Evolutionary conservation across 2,888 invertebrate species (phyloP).

Genomic region (Penaeus monodon): DNA sequence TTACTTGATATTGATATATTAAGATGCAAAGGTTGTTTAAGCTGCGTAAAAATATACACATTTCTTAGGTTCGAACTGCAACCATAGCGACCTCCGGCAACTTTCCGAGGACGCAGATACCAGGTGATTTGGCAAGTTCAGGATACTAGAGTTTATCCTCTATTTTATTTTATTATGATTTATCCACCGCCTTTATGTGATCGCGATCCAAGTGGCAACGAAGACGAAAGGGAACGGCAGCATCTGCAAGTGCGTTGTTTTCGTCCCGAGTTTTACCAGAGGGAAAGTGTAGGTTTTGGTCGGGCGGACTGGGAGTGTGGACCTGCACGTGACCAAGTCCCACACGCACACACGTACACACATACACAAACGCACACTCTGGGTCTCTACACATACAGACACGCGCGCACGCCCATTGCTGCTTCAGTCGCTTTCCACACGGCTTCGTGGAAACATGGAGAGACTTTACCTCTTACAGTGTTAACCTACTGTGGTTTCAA

Average conservation of each 20-base stretch:
- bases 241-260: too few relatives aligned
- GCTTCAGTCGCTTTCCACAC: constrained; percentile 27
- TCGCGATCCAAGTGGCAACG: too few relatives aligned
- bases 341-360: constrained; percentile 25
- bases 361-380: constrained; percentile 41
- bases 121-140: constrained; percentile 18
- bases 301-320: constrained; percentile 36
- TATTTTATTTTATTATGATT: background rate
- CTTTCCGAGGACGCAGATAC: background rate
- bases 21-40: too few relatives aligned
- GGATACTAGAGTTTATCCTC: background rate
- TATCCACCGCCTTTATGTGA: background rate
- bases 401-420: constrained; percentile 6
- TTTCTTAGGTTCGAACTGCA: background rate
- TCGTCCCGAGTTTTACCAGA: too few relatives aligned
- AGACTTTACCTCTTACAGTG: background rate
- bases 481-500: background rate
- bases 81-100: constrained; percentile 16
- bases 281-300: too few relatives aligned
- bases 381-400: constrained; percentile 30
- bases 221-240: too few relatives aligned
- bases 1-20: too few relatives aligned
- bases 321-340: constrained; percentile 52
- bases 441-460: constrained; percentile 6
- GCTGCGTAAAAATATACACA: too few relatives aligned